phyloP scores from a whole-genome alignment of 2,113 vertebrate species.

The Phrynocephalus versicolor region DNA sequence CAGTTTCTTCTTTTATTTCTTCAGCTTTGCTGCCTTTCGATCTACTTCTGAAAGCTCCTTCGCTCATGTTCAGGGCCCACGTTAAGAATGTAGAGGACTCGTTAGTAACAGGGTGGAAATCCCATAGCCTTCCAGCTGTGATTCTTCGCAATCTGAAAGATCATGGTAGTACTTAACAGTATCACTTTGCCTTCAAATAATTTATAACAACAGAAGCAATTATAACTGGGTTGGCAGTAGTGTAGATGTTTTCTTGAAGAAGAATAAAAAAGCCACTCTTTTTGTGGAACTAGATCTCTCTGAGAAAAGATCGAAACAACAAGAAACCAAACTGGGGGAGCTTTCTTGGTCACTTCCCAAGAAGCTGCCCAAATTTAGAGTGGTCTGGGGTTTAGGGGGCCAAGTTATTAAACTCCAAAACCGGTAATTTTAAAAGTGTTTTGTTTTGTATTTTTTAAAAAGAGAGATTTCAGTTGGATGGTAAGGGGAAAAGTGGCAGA shows the following conservation, averaged over 20 bases:
- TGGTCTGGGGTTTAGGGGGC: too few species aligned
- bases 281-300: neutral
- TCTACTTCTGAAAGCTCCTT: slow-evolving; percentile 60
- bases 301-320: neutral
- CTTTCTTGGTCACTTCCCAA: too few species aligned
- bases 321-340: too few species aligned
- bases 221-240: slow-evolving; percentile 18
- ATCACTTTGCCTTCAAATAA: slow-evolving; percentile 17
- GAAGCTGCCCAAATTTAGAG: too few species aligned
- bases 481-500: too few species aligned
- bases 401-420: too few species aligned
- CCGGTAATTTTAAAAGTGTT: too few species aligned
- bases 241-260: neutral
- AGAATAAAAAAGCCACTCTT: neutral
- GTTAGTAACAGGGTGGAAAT: slow-evolving; percentile 55
- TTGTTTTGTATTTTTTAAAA: too few species aligned
- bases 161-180: slow-evolving; percentile 53
- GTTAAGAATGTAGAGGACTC: slow-evolving; percentile 55
- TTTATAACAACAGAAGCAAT: slow-evolving; percentile 29
- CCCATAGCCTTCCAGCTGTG: slow-evolving; percentile 54
- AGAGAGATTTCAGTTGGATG: too few species aligned
- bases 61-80: slow-evolving; percentile 33
- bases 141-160: slow-evolving; percentile 64
- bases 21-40: slow-evolving; percentile 62
- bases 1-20: slow-evolving; percentile 65